Base-by-base conservation (phyloP, 2,113 vertebrate species). In the Brachyhypopomus occidentalis region DNA sequence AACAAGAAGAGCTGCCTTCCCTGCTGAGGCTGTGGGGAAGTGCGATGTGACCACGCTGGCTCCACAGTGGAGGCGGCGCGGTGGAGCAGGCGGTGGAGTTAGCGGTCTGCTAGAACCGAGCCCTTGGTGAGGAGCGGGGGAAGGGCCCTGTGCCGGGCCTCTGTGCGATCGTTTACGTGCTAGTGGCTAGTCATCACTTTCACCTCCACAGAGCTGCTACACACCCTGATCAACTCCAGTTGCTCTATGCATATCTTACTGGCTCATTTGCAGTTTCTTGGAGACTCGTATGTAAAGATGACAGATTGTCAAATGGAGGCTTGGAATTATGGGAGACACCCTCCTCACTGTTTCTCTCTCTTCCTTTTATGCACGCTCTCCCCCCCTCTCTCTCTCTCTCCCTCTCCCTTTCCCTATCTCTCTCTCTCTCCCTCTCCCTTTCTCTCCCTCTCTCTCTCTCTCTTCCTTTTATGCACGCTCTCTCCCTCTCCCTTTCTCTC, bases 271-370 rank as follows among this genome's bases (percentile, higher is more conserved):
- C 63, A 69, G 85, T 84, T 89, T 82, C 73, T 78, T 69, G 85
- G 82, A 89, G 90, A 87, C 89, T 90, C 85, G 86, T 88, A 89
- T 91, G 88, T 91, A 92, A 91, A 92, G 84, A 91, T 89, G 87
- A 90, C 81, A 83, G 84, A 90, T 83, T 87, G 87, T 86, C 86
- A 84, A 81, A 64, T 77, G 79, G 85, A 78, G 84, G 76, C 78
- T 30, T 63, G 48, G 71, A 77, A 74, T 19, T 19, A 85, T 83
- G 77, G 79, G 87, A 83, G 85, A 86, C 80, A 83, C 86, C 75
- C 72, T 60, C 23, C 72, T 23, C 27, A 82, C 48, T 75, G 76
- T 78, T 67, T 64, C 30, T 81, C 36, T 41, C 64, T 55, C 66
- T 70, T 20, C 48, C 69, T 75, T 14, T 70, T 12, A 22, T 25